phyloP scores from a whole-genome alignment of 1,140 invertebrate genomes.

The Drosophila sulfurigaster region DNA sequence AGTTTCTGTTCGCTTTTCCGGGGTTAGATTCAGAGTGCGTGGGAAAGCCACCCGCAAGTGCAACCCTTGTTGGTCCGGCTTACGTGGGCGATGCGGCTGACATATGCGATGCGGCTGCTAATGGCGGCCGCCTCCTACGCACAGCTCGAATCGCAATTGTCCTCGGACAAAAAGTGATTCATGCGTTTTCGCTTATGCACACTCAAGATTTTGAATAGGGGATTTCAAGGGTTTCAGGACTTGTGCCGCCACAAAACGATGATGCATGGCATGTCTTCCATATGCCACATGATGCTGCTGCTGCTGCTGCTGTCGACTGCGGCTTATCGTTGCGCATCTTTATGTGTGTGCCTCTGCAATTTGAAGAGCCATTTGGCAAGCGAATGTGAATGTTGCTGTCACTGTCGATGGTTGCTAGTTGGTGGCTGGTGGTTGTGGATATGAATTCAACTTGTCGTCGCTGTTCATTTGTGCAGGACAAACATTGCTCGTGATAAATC shows the following conservation, averaged over 20 bases:
- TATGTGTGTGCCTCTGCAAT: conserved; percentile 43
- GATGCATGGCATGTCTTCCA: conserved; percentile 59
- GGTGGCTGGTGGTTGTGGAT: conserved; percentile 37
- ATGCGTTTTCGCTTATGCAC: conserved; percentile 72
- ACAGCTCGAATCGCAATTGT: conserved; percentile 22
- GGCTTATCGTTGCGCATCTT: conserved; percentile 67
- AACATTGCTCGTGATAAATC: conserved; percentile 69
- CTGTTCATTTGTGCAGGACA: conserved; percentile 50
- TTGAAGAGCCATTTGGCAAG: conserved; percentile 57
- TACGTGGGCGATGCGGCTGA: conserved; percentile 63
- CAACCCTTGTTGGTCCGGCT: conserved; percentile 52
- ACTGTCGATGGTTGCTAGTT: conserved; percentile 2
- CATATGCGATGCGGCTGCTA: conserved; percentile 71
- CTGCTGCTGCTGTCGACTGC: conserved; percentile 13
- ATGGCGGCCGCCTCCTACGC: conserved; percentile 67
- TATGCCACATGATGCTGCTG: conserved; percentile 28
- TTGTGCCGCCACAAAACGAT: conserved; percentile 43
- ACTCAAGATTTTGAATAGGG: conserved; percentile 36
- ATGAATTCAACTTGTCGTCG: conserved; percentile 37
- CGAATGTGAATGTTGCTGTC: not conserved
- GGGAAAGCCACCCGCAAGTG: conserved; percentile 50
- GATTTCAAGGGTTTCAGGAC: conserved; percentile 28
- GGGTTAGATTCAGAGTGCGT: conserved; percentile 25
- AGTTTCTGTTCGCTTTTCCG: conserved; percentile 34
- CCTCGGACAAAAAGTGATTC: conserved; percentile 57